Conservation (phyloP, 2,113 vertebrate genomes). For the Cottus gobio region DNA sequence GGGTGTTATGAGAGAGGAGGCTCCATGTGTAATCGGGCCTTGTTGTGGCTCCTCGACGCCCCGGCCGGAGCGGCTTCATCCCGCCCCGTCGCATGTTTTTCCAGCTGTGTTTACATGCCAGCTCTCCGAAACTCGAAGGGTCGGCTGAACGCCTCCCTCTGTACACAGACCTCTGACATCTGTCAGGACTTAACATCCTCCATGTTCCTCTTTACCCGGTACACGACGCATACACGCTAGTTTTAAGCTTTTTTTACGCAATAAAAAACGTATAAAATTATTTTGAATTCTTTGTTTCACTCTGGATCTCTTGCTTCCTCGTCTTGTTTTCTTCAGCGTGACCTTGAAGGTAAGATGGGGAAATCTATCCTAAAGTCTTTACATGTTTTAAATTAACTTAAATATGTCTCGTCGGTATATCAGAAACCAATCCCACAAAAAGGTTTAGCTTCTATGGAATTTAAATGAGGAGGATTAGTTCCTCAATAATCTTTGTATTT, state of each 20-base stretch:
- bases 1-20: constrained; percentile 18
- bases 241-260: background rate
- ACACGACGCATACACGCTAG: background rate
- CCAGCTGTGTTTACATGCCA: constrained; percentile 76
- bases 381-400: background rate
- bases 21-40: constrained; percentile 4
- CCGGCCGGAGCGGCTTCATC: constrained; percentile 19
- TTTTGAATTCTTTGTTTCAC: background rate
- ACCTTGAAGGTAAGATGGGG: background rate
- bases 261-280: background rate
- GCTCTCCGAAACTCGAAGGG: constrained; percentile 50
- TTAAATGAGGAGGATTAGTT: background rate
- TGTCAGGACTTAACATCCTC: constrained; percentile 46
- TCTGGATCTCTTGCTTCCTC: background rate
- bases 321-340: background rate
- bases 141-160: constrained; percentile 54
- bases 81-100: constrained; percentile 53
- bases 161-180: constrained; percentile 49
- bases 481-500: background rate
- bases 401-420: background rate
- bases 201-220: background rate
- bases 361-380: background rate
- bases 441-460: background rate
- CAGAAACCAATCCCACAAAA: background rate
- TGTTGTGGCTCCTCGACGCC: constrained; percentile 44